Conservation (phyloP, 2,888 invertebrate genomes). For the Trichacis sp. region DNA sequence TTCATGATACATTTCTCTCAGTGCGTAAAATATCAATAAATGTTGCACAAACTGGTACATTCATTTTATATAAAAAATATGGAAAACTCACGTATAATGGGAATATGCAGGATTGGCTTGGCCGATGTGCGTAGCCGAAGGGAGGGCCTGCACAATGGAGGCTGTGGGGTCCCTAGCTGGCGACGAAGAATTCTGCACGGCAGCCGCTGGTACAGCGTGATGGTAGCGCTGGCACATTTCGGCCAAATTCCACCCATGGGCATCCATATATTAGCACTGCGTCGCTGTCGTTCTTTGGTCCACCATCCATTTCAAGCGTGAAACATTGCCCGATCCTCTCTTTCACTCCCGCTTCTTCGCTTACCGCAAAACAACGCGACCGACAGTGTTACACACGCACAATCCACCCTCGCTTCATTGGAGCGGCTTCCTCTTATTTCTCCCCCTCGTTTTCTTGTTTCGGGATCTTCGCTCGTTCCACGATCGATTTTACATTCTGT, state of each 20-base stretch:
- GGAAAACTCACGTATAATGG: slow-evolving; percentile 66
- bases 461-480: neutral
- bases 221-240: slow-evolving; percentile 69
- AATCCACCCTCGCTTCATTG: slow-evolving; percentile 37
- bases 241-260: slow-evolving; percentile 70
- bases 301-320: slow-evolving; percentile 66
- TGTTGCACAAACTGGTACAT: slow-evolving; percentile 16
- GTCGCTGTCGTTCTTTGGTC: slow-evolving; percentile 62
- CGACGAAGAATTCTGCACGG: slow-evolving; percentile 62
- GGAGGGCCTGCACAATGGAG: slow-evolving; percentile 61
- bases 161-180: slow-evolving; percentile 64
- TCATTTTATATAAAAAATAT: slow-evolving; percentile 6
- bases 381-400: slow-evolving; percentile 35
- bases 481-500: slow-evolving; percentile 29
- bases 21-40: too few relatives aligned
- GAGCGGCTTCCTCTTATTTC: slow-evolving; percentile 22
- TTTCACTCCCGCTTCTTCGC: slow-evolving; percentile 32
- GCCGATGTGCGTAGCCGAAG: slow-evolving; percentile 62
- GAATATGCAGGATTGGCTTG: slow-evolving; percentile 66
- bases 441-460: slow-evolving; percentile 6
- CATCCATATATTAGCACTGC: slow-evolving; percentile 68
- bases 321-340: slow-evolving; percentile 48
- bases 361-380: slow-evolving; percentile 40
- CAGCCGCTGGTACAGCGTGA: slow-evolving; percentile 63
- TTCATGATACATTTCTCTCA: too few relatives aligned